Base-by-base conservation (phyloP, 30 jellyfish, hydroid and myxozoan species). In the Chironex yamaguchii region DNA sequence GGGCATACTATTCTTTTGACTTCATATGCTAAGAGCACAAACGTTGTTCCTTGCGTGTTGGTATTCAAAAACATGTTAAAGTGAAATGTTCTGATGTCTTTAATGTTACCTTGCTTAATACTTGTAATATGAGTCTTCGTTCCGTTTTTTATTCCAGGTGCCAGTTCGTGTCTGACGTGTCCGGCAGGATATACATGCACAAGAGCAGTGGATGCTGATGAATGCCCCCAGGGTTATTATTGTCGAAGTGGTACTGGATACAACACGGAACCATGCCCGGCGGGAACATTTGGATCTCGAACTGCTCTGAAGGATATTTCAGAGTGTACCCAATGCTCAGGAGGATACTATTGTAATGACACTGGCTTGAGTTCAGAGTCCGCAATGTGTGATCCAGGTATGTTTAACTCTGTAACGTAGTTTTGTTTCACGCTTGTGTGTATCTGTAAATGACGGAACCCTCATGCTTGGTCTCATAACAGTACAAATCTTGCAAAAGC, bases 111-210 rank as follows among this genome's bases (percentile, higher is more conserved):
- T n/a, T n/a, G n/a, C n/a, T n/a, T n/a, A n/a, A n/a, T n/a, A n/a
- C n/a, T n/a, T n/a, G n/a, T n/a, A 13, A 28, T 73, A 32, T 21
- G 52, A 4, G 69, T 14, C 12, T 76, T 21, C 26, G n/a, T 33
- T 22, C 49, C 49, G 62, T 26, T 68, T 32, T 33, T 29, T 42
- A 6, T 17, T 9, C 17, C 30, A 94, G 99, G 99, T 23, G 81
- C 97, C 22, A 42, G 67, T 2, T 33, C 62, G 13, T 94, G 99
- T 63, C 49, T 76, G 1, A 87, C 69, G 65, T 94, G 99, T 49
- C 99, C 99, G 22, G 97, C 96, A 3, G 96, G 99, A 32, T 88
- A 82, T 64, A 54, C 34, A 79, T 94, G 99, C 53, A 94, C 96
- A 26, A 62, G 97, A 42, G 36, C 90, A 74, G 73, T 89, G 11